Evolutionary conservation across 2,888 invertebrate genomes (phyloP).

Genomic region (Drosophila prolongata): DNA sequence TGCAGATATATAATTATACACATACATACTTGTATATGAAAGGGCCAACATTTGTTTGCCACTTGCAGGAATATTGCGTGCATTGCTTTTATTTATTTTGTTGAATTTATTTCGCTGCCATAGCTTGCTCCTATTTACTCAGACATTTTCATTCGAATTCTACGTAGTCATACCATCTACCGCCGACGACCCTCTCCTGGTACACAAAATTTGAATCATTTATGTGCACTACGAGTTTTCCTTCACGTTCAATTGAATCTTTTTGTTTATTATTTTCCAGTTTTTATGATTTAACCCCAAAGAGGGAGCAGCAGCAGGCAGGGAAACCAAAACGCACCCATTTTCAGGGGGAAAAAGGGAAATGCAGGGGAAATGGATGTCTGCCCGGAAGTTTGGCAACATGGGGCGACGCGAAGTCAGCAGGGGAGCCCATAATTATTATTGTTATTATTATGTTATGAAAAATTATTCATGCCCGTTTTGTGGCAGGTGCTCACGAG

Average conservation of each 20-base stretch:
- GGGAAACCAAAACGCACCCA: conserved; percentile 11
- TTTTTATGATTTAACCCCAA: conserved; percentile 80
- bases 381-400: conserved; percentile 76
- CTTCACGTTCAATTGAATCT: conserved; percentile 79
- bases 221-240: conserved; percentile 71
- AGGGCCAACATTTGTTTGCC: conserved; percentile 31
- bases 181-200: conserved; percentile 6
- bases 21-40: background rate
- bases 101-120: conserved; percentile 43
- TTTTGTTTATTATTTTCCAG: conserved; percentile 77
- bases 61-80: conserved; percentile 27
- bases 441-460: conserved; percentile 46
- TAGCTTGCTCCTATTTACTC: conserved; percentile 55
- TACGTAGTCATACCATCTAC: conserved; percentile 24
- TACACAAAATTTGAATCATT: conserved; percentile 59
- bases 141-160: conserved; percentile 67
- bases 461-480: conserved; percentile 35
- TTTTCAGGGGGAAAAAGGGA: conserved; percentile 15
- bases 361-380: conserved; percentile 12
- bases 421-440: conserved; percentile 30
- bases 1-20: conserved; percentile 17
- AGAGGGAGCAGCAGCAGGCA: conserved; percentile 16
- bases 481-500: conserved; percentile 54
- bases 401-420: conserved; percentile 24
- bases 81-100: conserved; percentile 44